Conservation (phyloP, 1,140 invertebrate species). For the Drosophila quadrilineata region DNA sequence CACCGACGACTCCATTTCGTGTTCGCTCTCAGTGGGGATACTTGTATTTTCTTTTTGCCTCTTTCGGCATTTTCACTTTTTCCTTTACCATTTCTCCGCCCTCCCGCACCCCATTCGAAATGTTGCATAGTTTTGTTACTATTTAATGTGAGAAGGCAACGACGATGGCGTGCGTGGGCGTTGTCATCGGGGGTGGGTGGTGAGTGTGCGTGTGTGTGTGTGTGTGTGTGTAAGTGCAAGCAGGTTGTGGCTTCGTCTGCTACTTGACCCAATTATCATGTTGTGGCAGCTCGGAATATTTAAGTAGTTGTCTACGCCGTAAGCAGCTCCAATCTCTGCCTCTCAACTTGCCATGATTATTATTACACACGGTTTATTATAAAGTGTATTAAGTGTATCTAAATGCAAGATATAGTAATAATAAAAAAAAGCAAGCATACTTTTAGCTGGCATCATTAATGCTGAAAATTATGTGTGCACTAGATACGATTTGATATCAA, state of each 20-base stretch:
- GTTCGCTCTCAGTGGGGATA: conserved; percentile 1
- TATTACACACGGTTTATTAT: no score
- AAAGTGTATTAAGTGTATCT: not conserved
- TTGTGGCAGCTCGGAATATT: conserved; percentile 1
- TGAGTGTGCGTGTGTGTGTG: no score
- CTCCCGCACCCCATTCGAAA: no score
- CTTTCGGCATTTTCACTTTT: conserved; percentile 16
- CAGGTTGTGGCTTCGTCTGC: conserved; percentile 36
- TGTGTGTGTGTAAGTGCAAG: conserved; percentile 25
- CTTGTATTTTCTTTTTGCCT: not conserved
- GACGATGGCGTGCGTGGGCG: not conserved
- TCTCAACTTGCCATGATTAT: no score
- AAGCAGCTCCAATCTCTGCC: no score
- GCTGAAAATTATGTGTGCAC: not conserved
- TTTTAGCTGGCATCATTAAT: not conserved
- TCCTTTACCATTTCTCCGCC: not conserved
- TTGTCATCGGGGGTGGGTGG: no score
- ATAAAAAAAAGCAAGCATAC: not conserved
- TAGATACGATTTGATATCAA: conserved; percentile 8
- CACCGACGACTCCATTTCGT: conserved; percentile 17
- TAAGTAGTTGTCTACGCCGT: not conserved
- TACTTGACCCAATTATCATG: conserved; percentile 65
- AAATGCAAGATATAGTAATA: not conserved
- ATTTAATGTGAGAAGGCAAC: no score
- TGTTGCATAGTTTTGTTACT: conserved; percentile 37